Conservation (phyloP, 2,888 invertebrate species). For the Nematopogon swammerdamellus region DNA sequence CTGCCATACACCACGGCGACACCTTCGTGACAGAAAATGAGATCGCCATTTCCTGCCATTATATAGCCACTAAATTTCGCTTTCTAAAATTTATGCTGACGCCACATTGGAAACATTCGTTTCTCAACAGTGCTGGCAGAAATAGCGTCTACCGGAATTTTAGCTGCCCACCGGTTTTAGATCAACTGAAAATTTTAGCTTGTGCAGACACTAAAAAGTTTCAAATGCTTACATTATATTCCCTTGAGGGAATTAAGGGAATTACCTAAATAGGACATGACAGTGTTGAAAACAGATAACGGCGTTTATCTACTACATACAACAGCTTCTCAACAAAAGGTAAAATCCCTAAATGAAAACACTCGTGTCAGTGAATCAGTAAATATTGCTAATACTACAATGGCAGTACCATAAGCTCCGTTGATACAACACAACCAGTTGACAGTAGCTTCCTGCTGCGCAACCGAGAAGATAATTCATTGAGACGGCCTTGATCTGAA, state of each 20-base stretch:
- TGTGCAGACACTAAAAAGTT: too few relatives aligned
- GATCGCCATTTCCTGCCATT: background rate
- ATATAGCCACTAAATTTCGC: background rate
- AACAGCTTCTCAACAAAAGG: too few relatives aligned
- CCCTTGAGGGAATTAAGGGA: too few relatives aligned
- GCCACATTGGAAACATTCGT: background rate
- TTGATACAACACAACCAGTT: too few relatives aligned
- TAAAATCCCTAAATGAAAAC: too few relatives aligned
- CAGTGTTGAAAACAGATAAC: too few relatives aligned
- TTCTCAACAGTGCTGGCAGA: background rate
- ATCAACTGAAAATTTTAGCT: too few relatives aligned
- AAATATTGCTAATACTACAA: background rate
- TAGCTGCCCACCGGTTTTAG: too few relatives aligned
- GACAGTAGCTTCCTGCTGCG: background rate
- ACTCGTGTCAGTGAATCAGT: too few relatives aligned
- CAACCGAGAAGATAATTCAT: background rate
- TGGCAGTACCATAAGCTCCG: background rate
- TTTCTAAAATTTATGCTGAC: background rate
- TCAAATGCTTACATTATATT: too few relatives aligned
- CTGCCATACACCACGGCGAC: background rate
- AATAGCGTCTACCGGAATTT: background rate
- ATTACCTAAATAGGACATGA: too few relatives aligned
- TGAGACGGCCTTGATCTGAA: background rate
- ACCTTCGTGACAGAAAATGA: background rate
- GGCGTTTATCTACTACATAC: too few relatives aligned